Base-by-base conservation (phyloP, 2,888 invertebrate species). In the Schizaphis graminum region DNA sequence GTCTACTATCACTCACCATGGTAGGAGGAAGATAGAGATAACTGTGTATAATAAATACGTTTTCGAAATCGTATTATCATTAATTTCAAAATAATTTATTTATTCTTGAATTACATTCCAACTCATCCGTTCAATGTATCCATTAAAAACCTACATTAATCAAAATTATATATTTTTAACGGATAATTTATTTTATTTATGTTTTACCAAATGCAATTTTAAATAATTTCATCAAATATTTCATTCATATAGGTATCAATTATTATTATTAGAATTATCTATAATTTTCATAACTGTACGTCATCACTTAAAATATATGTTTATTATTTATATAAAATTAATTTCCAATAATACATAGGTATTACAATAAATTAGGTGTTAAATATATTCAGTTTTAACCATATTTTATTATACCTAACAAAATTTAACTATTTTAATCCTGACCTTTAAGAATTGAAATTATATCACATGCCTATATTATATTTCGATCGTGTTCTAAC, bases 51-150 rank as follows among this genome's bases (percentile, higher is more conserved):
- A 90, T 91, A 94, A 94, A 94, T 94, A 49, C 94, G 94, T 94
- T 91, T 94, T 91, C 86, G 67, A 94, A 94, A 94, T 67, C 26
- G 49, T 86, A 67, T 93, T 85, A 90, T 93, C 85, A 41, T 61
- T 57, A n/a, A 85, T 91, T 94, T 87, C 90, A 11, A 49, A 86
- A 91, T 94, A n/a, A 94, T 94, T 94, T 91, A 91, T 90, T 94
- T 91, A 91, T 94, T 94, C 91, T 87, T 94, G 67, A 94, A 94
- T 91, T 91, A 86, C 91, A 84, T 85, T 57, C 49, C 47, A 57
- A 11, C 90, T 84, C 47, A 13, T 35, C 47, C 61, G 10, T 91
- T 91, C 91, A 26, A 77, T 47, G 26, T 84, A 84, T 41, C 90
- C 41, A 53, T 61, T 92, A 92, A 90, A 90, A 93, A 49, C 28